These are phyloP conservation scores for Drosophila micromelanica DNA, from an alignment of 1,140 invertebrate species.

Conservation along the genomic window DNA sequence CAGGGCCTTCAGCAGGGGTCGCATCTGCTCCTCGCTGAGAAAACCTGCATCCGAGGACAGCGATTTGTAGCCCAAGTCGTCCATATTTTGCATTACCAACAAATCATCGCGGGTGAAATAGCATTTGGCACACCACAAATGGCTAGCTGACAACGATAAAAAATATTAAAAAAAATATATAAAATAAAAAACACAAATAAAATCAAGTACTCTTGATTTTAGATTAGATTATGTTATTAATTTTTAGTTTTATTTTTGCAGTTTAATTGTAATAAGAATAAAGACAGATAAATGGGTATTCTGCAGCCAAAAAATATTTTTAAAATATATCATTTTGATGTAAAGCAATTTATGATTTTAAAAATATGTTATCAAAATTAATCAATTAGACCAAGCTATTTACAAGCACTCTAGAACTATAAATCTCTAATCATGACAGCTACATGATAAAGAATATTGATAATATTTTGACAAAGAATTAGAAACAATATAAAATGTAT, in stretches of 20 bases:
- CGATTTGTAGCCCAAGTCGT: conserved; percentile 70
- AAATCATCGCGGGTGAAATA: conserved; percentile 77
- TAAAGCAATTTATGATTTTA: background rate
- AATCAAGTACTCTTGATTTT: too few species aligned
- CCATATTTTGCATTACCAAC: conserved; percentile 84
- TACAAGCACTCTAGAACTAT: too few species aligned
- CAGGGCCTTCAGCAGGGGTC: conserved; percentile 67
- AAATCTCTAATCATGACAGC: too few species aligned
- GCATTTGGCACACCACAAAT: conserved; percentile 83
- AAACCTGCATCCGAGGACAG: conserved; percentile 38
- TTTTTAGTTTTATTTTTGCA: too few species aligned
- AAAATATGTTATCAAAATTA: background rate
- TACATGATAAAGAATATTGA: too few species aligned
- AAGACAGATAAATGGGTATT: too few species aligned
- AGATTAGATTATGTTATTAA: too few species aligned
- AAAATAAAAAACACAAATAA: background rate
- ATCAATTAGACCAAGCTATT: too few species aligned
- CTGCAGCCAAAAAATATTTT: too few species aligned
- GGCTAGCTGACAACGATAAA: conserved; percentile 36
- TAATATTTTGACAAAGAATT: background rate
- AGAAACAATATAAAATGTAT: background rate
- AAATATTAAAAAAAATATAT: too few species aligned
- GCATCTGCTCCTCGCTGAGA: conserved; percentile 65
- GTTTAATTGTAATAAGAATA: too few species aligned
- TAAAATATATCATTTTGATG: background rate